phyloP scores from a whole-genome alignment of 2,113 vertebrate genomes.

The Maccullochella peelii region DNA sequence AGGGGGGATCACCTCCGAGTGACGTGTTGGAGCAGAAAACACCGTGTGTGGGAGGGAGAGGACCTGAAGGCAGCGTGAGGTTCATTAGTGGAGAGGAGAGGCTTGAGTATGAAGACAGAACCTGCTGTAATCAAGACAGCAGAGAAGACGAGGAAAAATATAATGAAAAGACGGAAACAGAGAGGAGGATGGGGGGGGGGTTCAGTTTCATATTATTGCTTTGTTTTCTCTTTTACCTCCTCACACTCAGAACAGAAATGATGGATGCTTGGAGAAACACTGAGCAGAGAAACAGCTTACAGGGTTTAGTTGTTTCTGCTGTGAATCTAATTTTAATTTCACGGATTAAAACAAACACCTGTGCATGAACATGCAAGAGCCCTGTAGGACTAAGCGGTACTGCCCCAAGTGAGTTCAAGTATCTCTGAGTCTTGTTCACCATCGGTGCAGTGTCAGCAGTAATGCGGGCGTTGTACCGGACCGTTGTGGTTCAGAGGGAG shows the following conservation, averaged over 20 bases:
- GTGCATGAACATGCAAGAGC: no score
- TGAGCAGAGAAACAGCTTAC: no score
- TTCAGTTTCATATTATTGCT: neutral
- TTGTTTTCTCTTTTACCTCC: neutral
- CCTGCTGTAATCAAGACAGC: slow-evolving; percentile 3
- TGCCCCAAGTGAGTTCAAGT: no score
- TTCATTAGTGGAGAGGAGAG: slow-evolving; percentile 34
- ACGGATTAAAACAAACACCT: no score
- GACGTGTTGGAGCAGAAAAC: neutral
- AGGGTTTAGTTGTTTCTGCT: no score
- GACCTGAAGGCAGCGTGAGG: neutral
- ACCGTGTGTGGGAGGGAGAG: neutral
- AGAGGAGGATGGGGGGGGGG: neutral
- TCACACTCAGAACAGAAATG: neutral
- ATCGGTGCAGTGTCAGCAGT: no score
- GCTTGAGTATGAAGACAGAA: neutral
- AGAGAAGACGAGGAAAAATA: neutral
- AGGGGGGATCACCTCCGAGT: neutral
- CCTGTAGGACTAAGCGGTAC: no score
- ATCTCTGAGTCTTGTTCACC: no score
- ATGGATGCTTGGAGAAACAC: neutral
- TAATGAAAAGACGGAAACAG: neutral
- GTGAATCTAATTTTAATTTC: no score
- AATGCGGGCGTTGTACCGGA: no score
- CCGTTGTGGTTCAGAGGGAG: no score